phyloP scores from a whole-genome alignment of 2,113 vertebrate genomes.

The Mionectes macconnelli region DNA sequence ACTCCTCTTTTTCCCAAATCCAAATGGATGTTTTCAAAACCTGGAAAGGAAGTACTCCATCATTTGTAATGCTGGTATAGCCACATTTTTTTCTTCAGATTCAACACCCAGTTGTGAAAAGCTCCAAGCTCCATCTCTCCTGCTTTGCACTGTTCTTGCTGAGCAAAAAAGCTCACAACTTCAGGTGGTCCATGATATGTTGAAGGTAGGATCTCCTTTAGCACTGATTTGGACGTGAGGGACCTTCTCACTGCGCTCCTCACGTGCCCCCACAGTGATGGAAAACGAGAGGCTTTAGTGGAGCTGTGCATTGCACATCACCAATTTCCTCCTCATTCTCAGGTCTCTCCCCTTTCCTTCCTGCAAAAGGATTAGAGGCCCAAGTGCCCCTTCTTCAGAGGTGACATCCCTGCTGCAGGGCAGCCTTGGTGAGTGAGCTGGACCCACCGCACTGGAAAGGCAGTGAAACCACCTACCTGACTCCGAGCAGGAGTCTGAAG shows the following conservation, averaged over 20 bases:
- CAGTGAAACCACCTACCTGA: background rate
- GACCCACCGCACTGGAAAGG: background rate
- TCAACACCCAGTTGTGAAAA: background rate
- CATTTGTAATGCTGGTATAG: background rate
- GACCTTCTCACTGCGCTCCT: background rate
- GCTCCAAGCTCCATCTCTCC: background rate
- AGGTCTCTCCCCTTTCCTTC: background rate
- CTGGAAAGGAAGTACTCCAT: conserved; percentile 28
- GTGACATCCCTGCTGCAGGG: fast-evolving
- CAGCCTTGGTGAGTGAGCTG: background rate
- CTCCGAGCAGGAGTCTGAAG: background rate
- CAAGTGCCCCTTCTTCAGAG: background rate
- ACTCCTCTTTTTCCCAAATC: background rate
- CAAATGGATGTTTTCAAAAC: conserved; percentile 25
- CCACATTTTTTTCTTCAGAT: background rate
- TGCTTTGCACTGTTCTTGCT: background rate
- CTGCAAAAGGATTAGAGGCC: background rate
- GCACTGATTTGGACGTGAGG: background rate
- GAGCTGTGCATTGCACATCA: background rate
- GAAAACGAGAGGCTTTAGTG: background rate
- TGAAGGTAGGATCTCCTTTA: background rate
- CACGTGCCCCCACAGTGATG: background rate
- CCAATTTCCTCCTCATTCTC: background rate
- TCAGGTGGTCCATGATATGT: background rate
- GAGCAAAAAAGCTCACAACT: background rate